These are phyloP conservation scores for Odontesthes bonariensis DNA, from an alignment of 2,113 vertebrate species.

Conservation along the genomic window DNA sequence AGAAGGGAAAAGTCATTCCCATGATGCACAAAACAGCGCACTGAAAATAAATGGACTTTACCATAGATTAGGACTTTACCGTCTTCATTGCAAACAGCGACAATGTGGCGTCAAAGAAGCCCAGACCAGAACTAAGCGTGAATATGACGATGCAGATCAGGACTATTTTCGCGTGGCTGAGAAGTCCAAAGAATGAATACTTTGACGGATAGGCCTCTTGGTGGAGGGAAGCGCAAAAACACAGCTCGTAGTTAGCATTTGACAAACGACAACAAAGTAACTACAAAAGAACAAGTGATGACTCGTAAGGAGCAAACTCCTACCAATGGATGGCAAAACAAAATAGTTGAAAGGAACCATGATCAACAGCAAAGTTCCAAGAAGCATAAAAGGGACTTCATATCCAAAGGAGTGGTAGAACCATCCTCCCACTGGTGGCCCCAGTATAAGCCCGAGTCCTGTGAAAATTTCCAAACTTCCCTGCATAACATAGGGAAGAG, in stretches of 20 bases:
- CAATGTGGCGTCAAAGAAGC: slow-evolving; percentile 93
- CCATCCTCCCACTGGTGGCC: slow-evolving; percentile 93
- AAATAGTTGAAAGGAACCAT: slow-evolving; percentile 91
- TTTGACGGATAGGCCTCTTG: slow-evolving; percentile 84
- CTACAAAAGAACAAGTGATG: neutral
- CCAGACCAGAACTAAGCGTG: slow-evolving; percentile 88
- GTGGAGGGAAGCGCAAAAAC: slow-evolving; percentile 18
- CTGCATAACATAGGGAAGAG: slow-evolving; percentile 73
- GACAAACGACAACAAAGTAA: neutral
- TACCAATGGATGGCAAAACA: slow-evolving; percentile 90
- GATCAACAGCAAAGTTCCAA: slow-evolving; percentile 88
- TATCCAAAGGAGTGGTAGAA: slow-evolving; percentile 94
- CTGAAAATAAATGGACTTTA: rapidly evolving
- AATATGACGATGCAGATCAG: slow-evolving; percentile 86
- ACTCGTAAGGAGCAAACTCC: rapidly evolving
- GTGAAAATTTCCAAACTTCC: slow-evolving; percentile 93
- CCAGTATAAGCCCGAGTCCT: slow-evolving; percentile 91
- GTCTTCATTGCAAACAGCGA: slow-evolving; percentile 90
- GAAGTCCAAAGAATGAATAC: slow-evolving; percentile 88
- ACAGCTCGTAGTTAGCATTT: neutral
- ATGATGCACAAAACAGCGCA: rapidly evolving
- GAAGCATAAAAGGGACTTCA: slow-evolving; percentile 89
- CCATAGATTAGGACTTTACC: slow-evolving; percentile 71
- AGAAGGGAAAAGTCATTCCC: neutral
- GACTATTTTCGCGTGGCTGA: slow-evolving; percentile 83